These are phyloP conservation scores for Slavum lentiscoides DNA, from an alignment of 2,888 invertebrate species.

Conservation along the genomic window DNA sequence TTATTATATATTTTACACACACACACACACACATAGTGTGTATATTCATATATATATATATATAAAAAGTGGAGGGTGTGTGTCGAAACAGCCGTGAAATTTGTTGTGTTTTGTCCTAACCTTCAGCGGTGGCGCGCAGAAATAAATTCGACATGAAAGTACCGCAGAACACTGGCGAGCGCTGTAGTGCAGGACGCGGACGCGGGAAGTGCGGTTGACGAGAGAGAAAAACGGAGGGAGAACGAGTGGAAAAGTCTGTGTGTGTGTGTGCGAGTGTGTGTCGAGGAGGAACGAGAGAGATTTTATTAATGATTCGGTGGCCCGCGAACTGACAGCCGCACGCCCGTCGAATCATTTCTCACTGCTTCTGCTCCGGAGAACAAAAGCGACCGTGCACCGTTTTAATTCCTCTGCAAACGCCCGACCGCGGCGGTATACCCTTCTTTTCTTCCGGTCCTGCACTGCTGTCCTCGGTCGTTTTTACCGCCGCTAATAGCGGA, in stretches of 20 bases:
- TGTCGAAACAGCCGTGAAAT: constrained; percentile 19
- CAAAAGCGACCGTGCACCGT: constrained; percentile 32
- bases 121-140: neutral
- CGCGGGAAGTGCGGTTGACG: neutral
- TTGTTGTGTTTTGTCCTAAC: constrained; percentile 26
- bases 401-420: neutral
- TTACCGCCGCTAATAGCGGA: neutral
- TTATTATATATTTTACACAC: neutral
- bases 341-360: constrained; percentile 52
- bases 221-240: neutral
- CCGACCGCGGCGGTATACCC: neutral
- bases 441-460: neutral
- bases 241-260: too few relatives aligned
- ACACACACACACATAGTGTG: neutral
- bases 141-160: constrained; percentile 36
- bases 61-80: neutral
- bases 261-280: too few relatives aligned
- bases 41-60: neutral
- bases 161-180: neutral
- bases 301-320: constrained; percentile 53
- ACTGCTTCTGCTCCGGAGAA: constrained; percentile 35
- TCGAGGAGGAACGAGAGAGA: constrained; percentile 9
- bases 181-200: neutral
- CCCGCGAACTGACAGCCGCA: constrained; percentile 51
- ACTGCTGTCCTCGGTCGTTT: constrained; percentile 4